Base-by-base conservation (phyloP, 53 echinoderm and acorn worm species). In the Mesocentrotus franciscanus region DNA sequence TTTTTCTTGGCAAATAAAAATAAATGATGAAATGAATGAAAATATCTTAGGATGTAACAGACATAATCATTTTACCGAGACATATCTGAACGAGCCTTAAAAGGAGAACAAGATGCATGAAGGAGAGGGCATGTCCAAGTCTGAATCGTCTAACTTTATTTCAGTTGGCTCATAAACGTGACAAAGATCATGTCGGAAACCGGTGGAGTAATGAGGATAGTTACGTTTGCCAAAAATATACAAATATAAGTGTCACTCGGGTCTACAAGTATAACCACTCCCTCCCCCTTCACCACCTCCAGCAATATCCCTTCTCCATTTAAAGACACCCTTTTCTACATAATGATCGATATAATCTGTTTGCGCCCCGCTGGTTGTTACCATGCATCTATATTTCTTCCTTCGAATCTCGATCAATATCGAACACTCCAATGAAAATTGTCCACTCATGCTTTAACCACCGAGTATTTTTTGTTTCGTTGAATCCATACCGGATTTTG, bases 291-390 rank as follows among this genome's bases (percentile, higher is more conserved):
- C 78, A 78, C 33, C 34, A 34, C 10, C 35, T 2, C 26, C 49
- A 64, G 6, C 34, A 78, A n/a, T 81, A 16, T 20, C 79, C 42
- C 36, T 81, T 36, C 36, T 20, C 81, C 5, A 81, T 29, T 36
- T 81, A 42, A 64, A 68, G 34, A 66, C 22, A 66, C 36, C 13
- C 24, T n/a, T 91, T 66, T 39, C 18, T 36, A 2, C 14, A 59
- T 90, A 18, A 68, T 15, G 68, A 91, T 91, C 91, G 64, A 91
- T 91, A 68, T 68, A 64, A 91, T 91, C 68, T 91, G 91, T 91
- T 27, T 64, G 26, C 49, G 39, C 76, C 92, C 92, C 92, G 13
- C 92, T 92, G 92, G 92, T 92, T 72, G 92, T 92, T 49, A 92
- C 92, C 56, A 71, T 92, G 92, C 75, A 12, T 68, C 92, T 72